phyloP scores from a whole-genome alignment of 2,113 vertebrate genomes.

The Nansenia antarctica region DNA sequence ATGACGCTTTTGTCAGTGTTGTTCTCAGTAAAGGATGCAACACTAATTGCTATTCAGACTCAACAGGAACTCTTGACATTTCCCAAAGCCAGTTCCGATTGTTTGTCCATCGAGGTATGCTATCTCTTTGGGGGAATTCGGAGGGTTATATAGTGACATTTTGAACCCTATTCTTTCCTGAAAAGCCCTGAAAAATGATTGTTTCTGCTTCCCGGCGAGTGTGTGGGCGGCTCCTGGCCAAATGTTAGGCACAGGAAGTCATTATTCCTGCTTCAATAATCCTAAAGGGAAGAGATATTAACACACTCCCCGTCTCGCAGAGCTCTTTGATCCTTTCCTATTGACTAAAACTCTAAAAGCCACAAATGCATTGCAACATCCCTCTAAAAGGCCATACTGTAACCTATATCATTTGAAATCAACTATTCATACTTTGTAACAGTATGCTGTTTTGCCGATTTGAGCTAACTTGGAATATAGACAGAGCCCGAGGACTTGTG shows the following conservation, averaged over 20 bases:
- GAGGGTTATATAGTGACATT: constrained; percentile 18
- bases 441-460: no score
- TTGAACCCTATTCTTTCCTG: constrained; percentile 18
- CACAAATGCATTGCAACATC: neutral
- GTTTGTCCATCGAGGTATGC: constrained; percentile 11
- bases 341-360: neutral
- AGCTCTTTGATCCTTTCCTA: constrained; percentile 9
- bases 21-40: constrained; percentile 14
- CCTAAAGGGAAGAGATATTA: constrained; percentile 10
- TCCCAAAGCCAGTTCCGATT: constrained; percentile 22
- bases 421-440: no score
- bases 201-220: constrained; percentile 12
- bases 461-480: no score
- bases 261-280: constrained; percentile 26
- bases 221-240: constrained; percentile 19
- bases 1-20: constrained; percentile 14
- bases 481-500: no score
- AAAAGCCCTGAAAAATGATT: constrained; percentile 2
- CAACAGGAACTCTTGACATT: constrained; percentile 58
- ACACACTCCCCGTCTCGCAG: neutral
- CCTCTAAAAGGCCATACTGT: no score
- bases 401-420: no score
- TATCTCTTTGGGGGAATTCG: constrained; percentile 10
- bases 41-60: constrained; percentile 45
- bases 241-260: constrained; percentile 18